A percentile compares a stretch with the other conserved stretches of the same genome.
Conservation (phyloP, 2,888 invertebrate genomes). For the Biston betularia region DNA sequence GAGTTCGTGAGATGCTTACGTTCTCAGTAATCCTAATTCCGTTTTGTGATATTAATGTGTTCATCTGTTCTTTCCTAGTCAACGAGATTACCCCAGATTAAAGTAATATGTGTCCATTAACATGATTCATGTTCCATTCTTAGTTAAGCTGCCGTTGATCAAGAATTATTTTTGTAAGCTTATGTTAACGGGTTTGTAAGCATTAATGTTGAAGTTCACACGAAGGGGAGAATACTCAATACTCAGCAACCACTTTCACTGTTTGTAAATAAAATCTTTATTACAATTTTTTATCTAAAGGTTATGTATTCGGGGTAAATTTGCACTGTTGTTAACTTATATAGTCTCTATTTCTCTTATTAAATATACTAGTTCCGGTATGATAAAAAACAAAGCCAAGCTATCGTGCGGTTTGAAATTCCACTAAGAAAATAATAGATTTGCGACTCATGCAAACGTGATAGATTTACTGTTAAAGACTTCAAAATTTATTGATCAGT, state of each 20-base stretch:
- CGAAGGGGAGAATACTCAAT: constrained; percentile 12
- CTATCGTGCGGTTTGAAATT: too few relatives aligned
- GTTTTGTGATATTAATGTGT: background rate
- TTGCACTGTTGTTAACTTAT: too few relatives aligned
- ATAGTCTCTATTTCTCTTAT: too few relatives aligned
- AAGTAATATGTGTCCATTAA: constrained; percentile 44
- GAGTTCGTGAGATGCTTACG: too few relatives aligned
- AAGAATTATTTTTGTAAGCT: constrained; percentile 45
- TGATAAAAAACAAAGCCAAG: too few relatives aligned
- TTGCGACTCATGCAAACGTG: too few relatives aligned
- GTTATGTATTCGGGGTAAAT: background rate
- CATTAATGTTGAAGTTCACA: constrained; percentile 27
- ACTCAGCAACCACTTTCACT: background rate
- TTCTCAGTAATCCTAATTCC: too few relatives aligned
- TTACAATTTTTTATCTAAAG: too few relatives aligned
- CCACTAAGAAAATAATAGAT: too few relatives aligned
- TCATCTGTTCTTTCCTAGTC: constrained; percentile 9
- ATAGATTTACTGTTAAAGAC: too few relatives aligned
- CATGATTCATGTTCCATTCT: constrained; percentile 41
- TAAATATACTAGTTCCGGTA: too few relatives aligned
- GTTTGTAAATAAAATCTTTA: background rate
- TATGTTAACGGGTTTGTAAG: constrained; percentile 33
- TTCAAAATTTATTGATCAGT: too few relatives aligned
- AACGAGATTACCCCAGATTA: constrained; percentile 35
- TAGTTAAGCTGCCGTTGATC: constrained; percentile 31